Evolutionary conservation across 2,888 invertebrate genomes (phyloP).

Genomic region (Leuctra nigra): DNA sequence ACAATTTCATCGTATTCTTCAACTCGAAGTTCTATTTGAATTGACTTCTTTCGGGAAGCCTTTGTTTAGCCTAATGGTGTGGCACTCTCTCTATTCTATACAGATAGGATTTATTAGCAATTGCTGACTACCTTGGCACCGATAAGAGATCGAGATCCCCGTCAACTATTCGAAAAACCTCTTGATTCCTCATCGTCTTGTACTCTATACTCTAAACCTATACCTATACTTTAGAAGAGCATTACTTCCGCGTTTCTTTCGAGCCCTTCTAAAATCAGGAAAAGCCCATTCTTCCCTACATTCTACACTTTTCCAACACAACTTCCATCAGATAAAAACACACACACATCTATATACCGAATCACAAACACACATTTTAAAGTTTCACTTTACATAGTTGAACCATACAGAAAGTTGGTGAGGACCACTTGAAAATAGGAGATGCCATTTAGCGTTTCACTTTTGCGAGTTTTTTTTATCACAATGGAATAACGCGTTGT

Average conservation of each 20-base stretch:
- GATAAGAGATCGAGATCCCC: too few relatives aligned
- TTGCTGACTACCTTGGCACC: too few relatives aligned
- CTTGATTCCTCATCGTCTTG: not conserved
- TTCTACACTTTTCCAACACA: not conserved
- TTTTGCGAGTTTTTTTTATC: not conserved
- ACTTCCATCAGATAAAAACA: slow-evolving; percentile 18
- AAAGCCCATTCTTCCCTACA: not conserved
- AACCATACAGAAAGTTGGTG: too few relatives aligned
- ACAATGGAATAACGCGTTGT: not conserved
- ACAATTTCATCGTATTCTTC: slow-evolving; percentile 3
- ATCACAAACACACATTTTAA: slow-evolving; percentile 17
- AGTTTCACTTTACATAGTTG: too few relatives aligned
- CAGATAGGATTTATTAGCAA: slow-evolving; percentile 17
- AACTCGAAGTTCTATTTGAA: not conserved
- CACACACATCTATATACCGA: too few relatives aligned
- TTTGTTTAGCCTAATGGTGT: slow-evolving; percentile 18
- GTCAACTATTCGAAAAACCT: too few relatives aligned
- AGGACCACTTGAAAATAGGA: not conserved
- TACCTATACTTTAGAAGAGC: not conserved
- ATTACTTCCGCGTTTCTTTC: not conserved
- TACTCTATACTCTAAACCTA: too few relatives aligned
- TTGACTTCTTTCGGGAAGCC: slow-evolving; percentile 1
- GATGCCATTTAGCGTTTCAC: not conserved
- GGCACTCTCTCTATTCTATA: too few relatives aligned
- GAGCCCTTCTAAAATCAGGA: not conserved